Conservation (phyloP, 2,888 invertebrate species). For the Thalpophila matura region DNA sequence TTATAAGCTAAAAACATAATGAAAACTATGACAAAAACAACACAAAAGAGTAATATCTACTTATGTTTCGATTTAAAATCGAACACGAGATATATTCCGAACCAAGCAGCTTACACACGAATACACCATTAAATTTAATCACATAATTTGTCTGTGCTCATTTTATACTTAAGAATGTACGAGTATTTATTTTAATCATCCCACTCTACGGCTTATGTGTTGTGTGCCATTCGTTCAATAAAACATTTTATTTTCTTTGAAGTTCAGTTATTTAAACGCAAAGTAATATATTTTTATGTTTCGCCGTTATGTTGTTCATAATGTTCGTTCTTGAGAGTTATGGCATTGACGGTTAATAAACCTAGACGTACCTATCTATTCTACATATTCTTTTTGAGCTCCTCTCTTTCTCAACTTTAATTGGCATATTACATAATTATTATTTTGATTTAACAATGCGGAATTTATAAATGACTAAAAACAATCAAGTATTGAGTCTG, state of each 20-base stretch:
- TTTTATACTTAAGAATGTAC: conserved; percentile 29
- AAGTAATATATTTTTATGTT: conserved; percentile 20
- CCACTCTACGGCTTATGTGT: conserved; percentile 36
- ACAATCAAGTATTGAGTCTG: no score
- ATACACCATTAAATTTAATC: conserved; percentile 26
- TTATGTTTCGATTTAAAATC: not conserved
- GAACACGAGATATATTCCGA: conserved; percentile 14
- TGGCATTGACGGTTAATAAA: not conserved
- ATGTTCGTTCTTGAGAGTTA: not conserved
- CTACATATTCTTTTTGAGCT: no score
- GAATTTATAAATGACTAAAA: no score
- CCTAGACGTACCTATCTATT: no score
- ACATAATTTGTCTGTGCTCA: conserved; percentile 29
- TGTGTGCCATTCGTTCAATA: conserved; percentile 25
- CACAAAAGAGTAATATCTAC: no score
- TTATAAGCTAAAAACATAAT: no score
- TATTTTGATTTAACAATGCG: no score
- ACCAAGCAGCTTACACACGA: conserved; percentile 11
- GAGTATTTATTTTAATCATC: conserved; percentile 38
- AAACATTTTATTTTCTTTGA: conserved; percentile 33
- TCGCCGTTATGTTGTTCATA: conserved; percentile 3
- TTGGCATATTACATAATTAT: no score
- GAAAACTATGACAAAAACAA: no score
- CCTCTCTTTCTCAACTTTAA: no score
- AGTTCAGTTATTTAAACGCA: conserved; percentile 18